Evolutionary conservation across 92 coral and sea anemone genomes (phyloP), one percentile per base, ranked within the genome.

Genomic region (Actinernus sp.): DNA sequence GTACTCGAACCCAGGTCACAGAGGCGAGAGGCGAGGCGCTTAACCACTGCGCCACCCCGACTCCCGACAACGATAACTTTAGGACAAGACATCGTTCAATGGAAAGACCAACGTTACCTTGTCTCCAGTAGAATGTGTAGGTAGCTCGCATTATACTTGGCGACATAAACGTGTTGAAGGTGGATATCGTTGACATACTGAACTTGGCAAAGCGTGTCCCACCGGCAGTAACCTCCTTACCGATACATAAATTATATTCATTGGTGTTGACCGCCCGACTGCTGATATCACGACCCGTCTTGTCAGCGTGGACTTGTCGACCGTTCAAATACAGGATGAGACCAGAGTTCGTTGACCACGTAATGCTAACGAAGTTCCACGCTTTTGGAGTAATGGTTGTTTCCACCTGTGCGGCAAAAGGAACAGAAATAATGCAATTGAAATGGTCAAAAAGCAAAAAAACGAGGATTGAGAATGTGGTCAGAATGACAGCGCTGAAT

Each of bases 71-170:
- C n/a, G n/a, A n/a, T n/a, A n/a, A n/a, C n/a, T n/a, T n/a, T n/a
- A n/a, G n/a, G n/a, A n/a, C n/a, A n/a, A n/a, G n/a, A n/a, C n/a
- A n/a, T n/a, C n/a, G n/a, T 14, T 2, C 20, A 11, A 29, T 10
- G 8, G 48, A 18, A 11, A 18, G 1, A 19, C 24, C 11, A 19
- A 11, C 43, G 91, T 68, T 63, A 93, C 98, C 97, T 19, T 58
- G 58, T 56, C 93, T 93, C 89, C 87, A 93, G 65, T 82, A 93
- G 86, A 82, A 93, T 1, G 87, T 59, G 71, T 63, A 90, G 18
- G 82, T 79, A 50, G 82, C 68, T 17, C 58, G 78, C 96, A 90
- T 90, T 31, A 79, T 72, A 11, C 79, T 38, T 6, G 73, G 50
- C 1, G 98, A 67, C 43, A 90, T 44, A 61, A 55, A 90, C 9